Conservation (phyloP, 2,888 invertebrate species). For the Nymphalis polychloros region DNA sequence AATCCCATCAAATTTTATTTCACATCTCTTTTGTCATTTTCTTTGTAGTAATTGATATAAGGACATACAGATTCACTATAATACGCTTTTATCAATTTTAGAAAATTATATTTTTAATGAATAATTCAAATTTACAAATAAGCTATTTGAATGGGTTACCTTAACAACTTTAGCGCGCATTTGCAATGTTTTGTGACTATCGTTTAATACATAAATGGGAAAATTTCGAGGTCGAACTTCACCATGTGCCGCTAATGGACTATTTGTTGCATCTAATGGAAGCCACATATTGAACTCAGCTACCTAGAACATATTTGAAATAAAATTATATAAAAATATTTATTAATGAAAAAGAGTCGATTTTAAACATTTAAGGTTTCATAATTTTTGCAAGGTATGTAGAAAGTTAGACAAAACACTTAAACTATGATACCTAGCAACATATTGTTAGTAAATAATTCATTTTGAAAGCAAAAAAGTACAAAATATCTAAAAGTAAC, state of each 20-base stretch:
- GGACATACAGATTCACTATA: too few relatives aligned
- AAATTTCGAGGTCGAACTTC: conserved; percentile 91
- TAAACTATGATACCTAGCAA: not conserved
- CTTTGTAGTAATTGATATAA: too few relatives aligned
- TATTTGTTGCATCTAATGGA: conserved; percentile 85
- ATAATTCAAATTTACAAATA: too few relatives aligned
- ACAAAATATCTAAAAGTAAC: not conserved
- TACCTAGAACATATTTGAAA: conserved; percentile 77
- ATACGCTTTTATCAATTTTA: too few relatives aligned
- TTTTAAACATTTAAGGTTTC: too few relatives aligned
- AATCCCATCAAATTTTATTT: not conserved
- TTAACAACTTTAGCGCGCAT: conserved; percentile 93
- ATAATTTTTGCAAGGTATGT: too few relatives aligned
- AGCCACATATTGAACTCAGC: conserved; percentile 99
- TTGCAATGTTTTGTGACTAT: conserved; percentile 94
- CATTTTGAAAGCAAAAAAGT: too few relatives aligned
- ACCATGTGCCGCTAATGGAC: conserved; percentile 82
- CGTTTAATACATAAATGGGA: conserved; percentile 94
- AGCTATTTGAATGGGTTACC: conserved; percentile 46
- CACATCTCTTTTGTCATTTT: too few relatives aligned
- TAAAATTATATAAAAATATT: not conserved
- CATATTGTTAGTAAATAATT: not conserved
- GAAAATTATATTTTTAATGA: too few relatives aligned
- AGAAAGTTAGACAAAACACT: too few relatives aligned
- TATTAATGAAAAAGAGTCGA: not conserved